Evolutionary conservation across 35 echinoderm and acorn worm species (phyloP), one percentile per base, ranked within the genome.

Genomic region (Hemicentrotus pulcherrimus): DNA sequence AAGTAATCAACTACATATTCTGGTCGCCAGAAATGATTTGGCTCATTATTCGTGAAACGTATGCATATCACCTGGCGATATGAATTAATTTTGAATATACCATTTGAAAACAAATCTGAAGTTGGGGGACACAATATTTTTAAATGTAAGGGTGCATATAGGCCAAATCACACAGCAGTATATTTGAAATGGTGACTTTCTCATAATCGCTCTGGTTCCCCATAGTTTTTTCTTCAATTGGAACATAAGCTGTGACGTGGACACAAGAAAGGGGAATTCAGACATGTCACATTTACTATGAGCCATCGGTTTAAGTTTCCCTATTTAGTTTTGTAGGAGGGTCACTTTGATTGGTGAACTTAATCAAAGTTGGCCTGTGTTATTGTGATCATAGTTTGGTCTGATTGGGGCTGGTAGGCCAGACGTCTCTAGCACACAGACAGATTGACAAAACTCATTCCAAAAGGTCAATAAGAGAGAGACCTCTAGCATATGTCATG

Each of bases 361-460:
- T 78, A 78, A 78, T 78, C 22, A 78, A 78, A 78, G 4, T 78
- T 78, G 65, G 65, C 65, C 65, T 78, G 65, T 78, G 65, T 78
- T 78, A 78, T 78, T 78, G 65, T 78, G 65, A 78, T 78, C 65
- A 78, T 22, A 18, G 65, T n/a, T 78, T 78, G 65, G 65, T 22
- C 28, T 78, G 65, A 78, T 78, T 28, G 65, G 65, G 65, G 19
- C 65, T 78, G 65, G 65, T 78, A 78, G 65, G 65, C 65, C 19
- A 78, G 65, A 78, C 65, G 65, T 78, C 65, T 78, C 65, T 22
- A 78, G 65, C 65, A 78, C 65, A 78, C 19, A 78, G 65, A 78
- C 65, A 78, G 65, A 78, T 78, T 78, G 65, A 78, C 65, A 78
- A 78, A 78, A 78, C 65, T 78, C 65, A 78, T 78, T 78, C 65